Evolutionary conservation across 2,888 invertebrate genomes (phyloP).

Genomic region (Callinectes sapidus): DNA sequence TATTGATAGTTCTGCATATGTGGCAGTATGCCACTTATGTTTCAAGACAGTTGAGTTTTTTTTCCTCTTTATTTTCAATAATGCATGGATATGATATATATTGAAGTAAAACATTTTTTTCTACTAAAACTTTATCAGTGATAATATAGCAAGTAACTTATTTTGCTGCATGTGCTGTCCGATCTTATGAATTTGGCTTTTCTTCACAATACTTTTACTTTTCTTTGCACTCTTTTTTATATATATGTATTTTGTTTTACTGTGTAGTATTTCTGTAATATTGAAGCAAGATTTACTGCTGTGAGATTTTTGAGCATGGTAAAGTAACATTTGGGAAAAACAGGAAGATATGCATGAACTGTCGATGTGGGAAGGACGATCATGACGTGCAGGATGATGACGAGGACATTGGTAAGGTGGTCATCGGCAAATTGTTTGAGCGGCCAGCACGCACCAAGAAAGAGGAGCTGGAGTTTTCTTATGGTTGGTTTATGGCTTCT

Average conservation of each 20-base stretch:
- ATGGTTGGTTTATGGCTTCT: constrained; percentile 48
- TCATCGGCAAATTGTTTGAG: constrained; percentile 72
- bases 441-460: constrained; percentile 69
- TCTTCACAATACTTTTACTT: background rate
- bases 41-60: background rate
- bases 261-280: background rate
- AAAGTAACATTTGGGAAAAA: background rate
- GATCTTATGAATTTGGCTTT: background rate
- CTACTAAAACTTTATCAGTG: background rate
- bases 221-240: background rate
- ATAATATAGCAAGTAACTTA: background rate
- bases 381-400: constrained; percentile 72
- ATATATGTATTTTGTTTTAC: constrained; percentile 17
- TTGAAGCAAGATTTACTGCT: background rate
- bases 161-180: background rate
- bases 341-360: constrained; percentile 72
- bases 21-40: background rate
- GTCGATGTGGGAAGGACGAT: constrained; percentile 71
- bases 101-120: constrained; percentile 37
- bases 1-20: too few relatives aligned
- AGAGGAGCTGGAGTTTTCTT: constrained; percentile 64
- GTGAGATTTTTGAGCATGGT: background rate
- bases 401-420: constrained; percentile 68
- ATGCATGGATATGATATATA: background rate
- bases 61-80: background rate